Evolutionary conservation across 2,113 vertebrate genomes (phyloP).

Genomic region (Cavia porcellus): DNA sequence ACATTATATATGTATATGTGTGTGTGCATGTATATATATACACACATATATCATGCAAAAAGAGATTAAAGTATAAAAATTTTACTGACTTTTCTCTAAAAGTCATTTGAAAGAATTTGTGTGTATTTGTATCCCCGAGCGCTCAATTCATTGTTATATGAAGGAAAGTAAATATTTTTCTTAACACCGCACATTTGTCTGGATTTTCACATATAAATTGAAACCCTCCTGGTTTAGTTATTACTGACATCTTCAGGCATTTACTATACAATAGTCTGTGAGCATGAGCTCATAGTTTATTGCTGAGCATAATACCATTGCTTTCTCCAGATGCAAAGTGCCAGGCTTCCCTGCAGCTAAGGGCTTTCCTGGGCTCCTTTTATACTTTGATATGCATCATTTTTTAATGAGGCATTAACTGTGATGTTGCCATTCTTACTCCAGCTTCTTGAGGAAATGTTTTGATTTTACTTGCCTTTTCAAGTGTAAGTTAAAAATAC

Average conservation of each 20-base stretch:
- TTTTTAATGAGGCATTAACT: not conserved
- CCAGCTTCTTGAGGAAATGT: constrained; percentile 2
- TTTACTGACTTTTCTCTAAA: not conserved
- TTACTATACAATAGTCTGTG: constrained; percentile 52
- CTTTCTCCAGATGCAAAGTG: not conserved
- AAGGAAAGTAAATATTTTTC: constrained; percentile 16
- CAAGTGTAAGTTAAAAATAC: constrained; percentile 23
- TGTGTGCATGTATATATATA: not conserved
- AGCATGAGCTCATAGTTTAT: not conserved
- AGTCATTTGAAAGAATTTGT: constrained; percentile 32
- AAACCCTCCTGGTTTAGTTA: constrained; percentile 66
- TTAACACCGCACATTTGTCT: constrained; percentile 54
- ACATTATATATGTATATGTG: too few species aligned
- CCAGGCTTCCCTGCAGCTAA: not conserved
- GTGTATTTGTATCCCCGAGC: not conserved
- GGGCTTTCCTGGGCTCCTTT: not conserved
- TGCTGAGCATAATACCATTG: not conserved
- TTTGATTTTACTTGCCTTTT: not conserved
- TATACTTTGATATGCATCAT: not conserved
- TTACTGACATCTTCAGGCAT: constrained; percentile 55
- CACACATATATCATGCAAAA: not conserved
- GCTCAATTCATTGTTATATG: constrained; percentile 19
- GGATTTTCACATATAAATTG: constrained; percentile 58
- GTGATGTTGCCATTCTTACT: not conserved
- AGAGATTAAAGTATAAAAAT: not conserved